Evolutionary conservation across 2,888 invertebrate species (phyloP).

Genomic region (Boloria selene): DNA sequence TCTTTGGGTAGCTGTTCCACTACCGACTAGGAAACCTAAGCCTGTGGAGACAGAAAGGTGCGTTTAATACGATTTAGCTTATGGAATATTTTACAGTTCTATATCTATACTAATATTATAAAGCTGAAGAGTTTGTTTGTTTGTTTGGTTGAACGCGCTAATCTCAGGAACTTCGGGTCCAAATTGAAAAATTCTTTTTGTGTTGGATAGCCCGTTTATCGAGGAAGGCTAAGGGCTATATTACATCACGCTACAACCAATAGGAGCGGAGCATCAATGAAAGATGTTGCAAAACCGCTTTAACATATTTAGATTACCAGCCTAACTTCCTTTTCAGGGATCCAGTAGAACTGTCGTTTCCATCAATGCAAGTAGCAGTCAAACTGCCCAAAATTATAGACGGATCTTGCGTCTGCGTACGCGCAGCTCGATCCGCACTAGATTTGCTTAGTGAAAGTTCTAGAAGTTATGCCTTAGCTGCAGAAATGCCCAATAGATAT

Average conservation of each 20-base stretch:
- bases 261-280: too few relatives aligned
- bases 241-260: too few relatives aligned
- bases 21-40: constrained; percentile 64
- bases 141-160: too few relatives aligned
- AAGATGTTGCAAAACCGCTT: too few relatives aligned
- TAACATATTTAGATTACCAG: too few relatives aligned
- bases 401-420: constrained; percentile 77
- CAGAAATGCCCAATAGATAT: constrained; percentile 56
- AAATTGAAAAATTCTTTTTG: too few relatives aligned
- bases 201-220: too few relatives aligned
- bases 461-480: constrained; percentile 51
- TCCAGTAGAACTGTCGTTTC: constrained; percentile 78
- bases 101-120: too few relatives aligned
- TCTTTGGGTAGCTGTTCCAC: constrained; percentile 69
- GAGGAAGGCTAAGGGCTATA: too few relatives aligned
- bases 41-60: constrained; percentile 58
- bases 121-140: too few relatives aligned
- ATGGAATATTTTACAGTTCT: too few relatives aligned
- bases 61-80: background rate
- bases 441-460: constrained; percentile 83
- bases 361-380: constrained; percentile 76
- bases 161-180: too few relatives aligned
- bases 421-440: constrained; percentile 80
- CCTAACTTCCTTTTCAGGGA: constrained; percentile 58
- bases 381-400: constrained; percentile 82